phyloP scores from a whole-genome alignment of 2,888 invertebrate genomes.

The Chrysomela aeneicollis region DNA sequence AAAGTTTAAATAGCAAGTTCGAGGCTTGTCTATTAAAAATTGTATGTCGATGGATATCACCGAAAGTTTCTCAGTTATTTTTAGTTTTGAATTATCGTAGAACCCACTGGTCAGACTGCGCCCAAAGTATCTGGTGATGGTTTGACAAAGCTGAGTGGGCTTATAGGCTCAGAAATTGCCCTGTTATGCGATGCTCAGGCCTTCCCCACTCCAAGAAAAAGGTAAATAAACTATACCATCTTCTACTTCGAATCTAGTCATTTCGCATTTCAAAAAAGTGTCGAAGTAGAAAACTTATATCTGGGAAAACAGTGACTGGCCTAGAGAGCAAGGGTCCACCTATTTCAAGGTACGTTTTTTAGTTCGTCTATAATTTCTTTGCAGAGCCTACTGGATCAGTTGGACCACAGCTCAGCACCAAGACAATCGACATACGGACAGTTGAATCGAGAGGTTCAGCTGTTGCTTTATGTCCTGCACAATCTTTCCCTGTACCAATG shows the following conservation, averaged over 20 bases:
- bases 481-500: slow-evolving; percentile 76
- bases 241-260: too few species aligned
- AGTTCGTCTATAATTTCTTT: slow-evolving; percentile 33
- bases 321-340: slow-evolving; percentile 37
- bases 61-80: too few species aligned
- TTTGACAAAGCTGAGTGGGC: slow-evolving; percentile 62
- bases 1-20: too few species aligned
- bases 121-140: slow-evolving; percentile 65
- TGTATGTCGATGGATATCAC: too few species aligned
- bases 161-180: slow-evolving; percentile 49
- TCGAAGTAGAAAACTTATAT: too few species aligned
- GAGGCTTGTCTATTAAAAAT: too few species aligned
- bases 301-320: neutral
- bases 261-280: too few species aligned
- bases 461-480: slow-evolving; percentile 75
- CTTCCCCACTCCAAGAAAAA: slow-evolving; percentile 66
- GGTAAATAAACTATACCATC: slow-evolving; percentile 57
- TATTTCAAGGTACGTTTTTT: slow-evolving; percentile 28
- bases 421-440: slow-evolving; percentile 64
- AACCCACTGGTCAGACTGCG: slow-evolving; percentile 65
- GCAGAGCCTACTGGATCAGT: slow-evolving; percentile 75
- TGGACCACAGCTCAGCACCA: slow-evolving; percentile 69
- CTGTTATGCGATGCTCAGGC: slow-evolving; percentile 67
- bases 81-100: slow-evolving; percentile 52
- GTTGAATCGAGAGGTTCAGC: slow-evolving; percentile 55